These are phyloP conservation scores for Alsophila aescularia DNA, from an alignment of 2,888 invertebrate genomes.

Conservation along the genomic window DNA sequence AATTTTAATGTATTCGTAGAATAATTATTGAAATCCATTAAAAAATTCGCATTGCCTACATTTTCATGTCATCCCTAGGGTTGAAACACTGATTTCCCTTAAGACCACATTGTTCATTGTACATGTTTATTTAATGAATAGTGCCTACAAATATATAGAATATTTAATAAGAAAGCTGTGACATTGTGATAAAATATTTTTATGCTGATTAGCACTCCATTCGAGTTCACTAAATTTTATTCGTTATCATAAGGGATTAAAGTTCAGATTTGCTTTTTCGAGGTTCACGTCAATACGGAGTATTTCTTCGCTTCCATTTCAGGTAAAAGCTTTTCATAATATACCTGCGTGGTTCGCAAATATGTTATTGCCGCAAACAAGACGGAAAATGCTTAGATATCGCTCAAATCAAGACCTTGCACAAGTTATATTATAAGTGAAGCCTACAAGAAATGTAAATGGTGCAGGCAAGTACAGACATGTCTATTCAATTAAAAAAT, in stretches of 20 bases:
- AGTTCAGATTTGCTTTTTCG: not conserved
- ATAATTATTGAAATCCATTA: too few relatives aligned
- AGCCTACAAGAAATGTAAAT: constrained; percentile 22
- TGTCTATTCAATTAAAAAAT: constrained; percentile 7
- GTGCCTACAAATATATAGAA: constrained; percentile 9
- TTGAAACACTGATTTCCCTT: constrained; percentile 16
- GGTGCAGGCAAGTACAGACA: constrained; percentile 11
- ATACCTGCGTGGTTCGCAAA: constrained; percentile 45
- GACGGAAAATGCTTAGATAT: constrained; percentile 42
- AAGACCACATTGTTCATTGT: constrained; percentile 1
- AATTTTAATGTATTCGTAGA: too few relatives aligned
- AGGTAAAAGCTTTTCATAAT: constrained; percentile 68
- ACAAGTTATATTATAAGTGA: not conserved
- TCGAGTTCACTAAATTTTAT: not conserved
- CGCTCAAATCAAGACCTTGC: constrained; percentile 27
- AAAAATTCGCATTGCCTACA: too few relatives aligned
- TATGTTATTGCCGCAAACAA: constrained; percentile 48
- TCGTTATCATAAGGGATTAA: not conserved
- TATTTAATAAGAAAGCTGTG: constrained; percentile 19
- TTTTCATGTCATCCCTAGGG: too few relatives aligned
- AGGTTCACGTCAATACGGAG: constrained; percentile 48
- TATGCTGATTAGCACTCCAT: not conserved
- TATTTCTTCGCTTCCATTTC: constrained; percentile 51
- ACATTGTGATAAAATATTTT: constrained; percentile 22
- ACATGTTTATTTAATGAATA: constrained; percentile 2